Conservation (phyloP, 1,140 invertebrate species). For the fruit fly (Drosophila melanogaster) region DNA sequence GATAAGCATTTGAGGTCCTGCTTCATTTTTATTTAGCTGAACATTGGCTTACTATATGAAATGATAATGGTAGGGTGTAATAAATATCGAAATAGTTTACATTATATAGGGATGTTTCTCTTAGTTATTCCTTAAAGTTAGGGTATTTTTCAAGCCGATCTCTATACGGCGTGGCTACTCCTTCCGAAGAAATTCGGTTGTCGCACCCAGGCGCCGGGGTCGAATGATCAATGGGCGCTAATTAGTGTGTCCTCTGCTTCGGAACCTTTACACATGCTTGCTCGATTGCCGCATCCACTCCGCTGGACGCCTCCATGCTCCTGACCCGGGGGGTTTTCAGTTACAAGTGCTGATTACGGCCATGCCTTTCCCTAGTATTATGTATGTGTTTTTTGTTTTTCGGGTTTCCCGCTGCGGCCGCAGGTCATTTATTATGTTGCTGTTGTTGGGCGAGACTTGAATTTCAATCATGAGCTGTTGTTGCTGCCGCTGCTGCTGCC, state of each 20-base stretch:
- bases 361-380: conserved; percentile 10
- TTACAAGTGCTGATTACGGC: conserved; percentile 71
- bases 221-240: conserved; percentile 78
- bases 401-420: conserved; percentile 61
- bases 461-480: conserved; percentile 74
- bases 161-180: background rate
- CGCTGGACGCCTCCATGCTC: conserved; percentile 11
- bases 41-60: too few relatives aligned
- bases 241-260: conserved; percentile 77
- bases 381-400: conserved; percentile 23
- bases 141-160: conserved; percentile 22
- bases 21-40: too few relatives aligned
- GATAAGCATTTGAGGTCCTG: background rate
- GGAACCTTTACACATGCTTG: conserved; percentile 76
- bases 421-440: conserved; percentile 72
- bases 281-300: conserved; percentile 6
- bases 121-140: background rate
- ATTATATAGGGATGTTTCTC: too few relatives aligned
- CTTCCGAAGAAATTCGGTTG: conserved; percentile 38
- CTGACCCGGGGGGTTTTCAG: conserved; percentile 39
- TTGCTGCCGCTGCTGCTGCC: conserved; percentile 19
- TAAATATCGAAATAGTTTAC: too few relatives aligned
- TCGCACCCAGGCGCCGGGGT: conserved; percentile 66
- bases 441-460: conserved; percentile 55
- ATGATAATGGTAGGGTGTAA: too few relatives aligned